Evolutionary conservation across 2,113 vertebrate species (phyloP), one percentile per base, ranked within the genome.

Genomic region (Brienomyrus longianalis): DNA sequence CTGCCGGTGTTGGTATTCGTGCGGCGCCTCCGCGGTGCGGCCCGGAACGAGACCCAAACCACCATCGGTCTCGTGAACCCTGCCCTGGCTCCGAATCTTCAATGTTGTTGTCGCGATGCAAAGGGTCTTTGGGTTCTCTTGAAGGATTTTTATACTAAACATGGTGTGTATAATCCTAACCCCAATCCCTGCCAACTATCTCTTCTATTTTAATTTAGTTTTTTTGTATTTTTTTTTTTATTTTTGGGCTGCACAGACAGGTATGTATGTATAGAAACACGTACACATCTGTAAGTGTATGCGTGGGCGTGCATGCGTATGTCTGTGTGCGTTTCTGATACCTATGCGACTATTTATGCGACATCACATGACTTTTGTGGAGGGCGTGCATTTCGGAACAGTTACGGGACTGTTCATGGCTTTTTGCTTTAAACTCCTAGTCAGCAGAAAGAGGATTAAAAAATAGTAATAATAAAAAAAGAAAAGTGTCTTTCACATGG

Each of bases 81-180:
- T 11, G 88, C 74, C 54, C 77, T 48, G 88, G 95, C 96, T 95
- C 95, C 95, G 95, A 96, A 96, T 97, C 95, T 95, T 96, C 95
- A 95, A 96, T 97, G 96, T 96, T 97, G 96, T 47, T 96, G 95
- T 96, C 96, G 4, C 96, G 94, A 96, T 96, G 96, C 96, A 96
- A 94, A 95, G 96, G 96, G 50, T 47, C 77, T 39, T 45, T 95
- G 95, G 96, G 96, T 96, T 95, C 95, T 92, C 95, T 96, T 96
- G 96, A 96, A 97, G 96, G 95, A 95, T 96, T 97, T 97, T 97
- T 95, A 96, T 97, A 97, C 96, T 96, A 96, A 96, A 95, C 95
- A 96, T 96, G 96, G 94, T 97, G 96, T 97, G 97, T 95, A 97
- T 96, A 97, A 95, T 96, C 96, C 96, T 96, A 94, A 96, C 95